Conservation (phyloP, 2,888 invertebrate genomes). For the Hypomecis punctinalis region DNA sequence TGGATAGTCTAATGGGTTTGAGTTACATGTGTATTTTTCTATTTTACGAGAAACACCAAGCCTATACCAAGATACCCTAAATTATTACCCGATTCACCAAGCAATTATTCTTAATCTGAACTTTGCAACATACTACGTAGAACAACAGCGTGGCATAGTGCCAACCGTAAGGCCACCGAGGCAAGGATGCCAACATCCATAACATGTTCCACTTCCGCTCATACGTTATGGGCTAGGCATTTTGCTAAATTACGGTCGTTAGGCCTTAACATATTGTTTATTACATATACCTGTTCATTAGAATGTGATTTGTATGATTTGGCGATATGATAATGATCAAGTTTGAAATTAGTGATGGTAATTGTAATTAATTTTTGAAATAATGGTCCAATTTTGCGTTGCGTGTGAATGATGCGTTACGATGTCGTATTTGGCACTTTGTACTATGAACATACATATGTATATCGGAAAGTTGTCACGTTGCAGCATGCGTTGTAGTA, state of each 20-base stretch:
- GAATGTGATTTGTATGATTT: not conserved
- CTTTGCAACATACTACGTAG: conserved; percentile 25
- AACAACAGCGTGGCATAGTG: conserved; percentile 49
- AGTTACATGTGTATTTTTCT: too few relatives aligned
- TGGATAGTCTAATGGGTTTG: too few relatives aligned
- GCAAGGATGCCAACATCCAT: conserved; percentile 29
- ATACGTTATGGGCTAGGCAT: conserved; percentile 29
- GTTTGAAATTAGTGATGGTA: too few relatives aligned
- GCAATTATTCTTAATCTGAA: conserved; percentile 36
- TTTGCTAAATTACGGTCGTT: conserved; percentile 29
- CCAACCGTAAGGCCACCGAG: conserved; percentile 41
- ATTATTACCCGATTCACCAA: not conserved
- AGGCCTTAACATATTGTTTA: conserved; percentile 22
- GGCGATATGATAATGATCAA: not conserved
- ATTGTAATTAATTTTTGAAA: too few relatives aligned
- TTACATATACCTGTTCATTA: conserved; percentile 12
- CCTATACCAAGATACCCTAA: too few relatives aligned
- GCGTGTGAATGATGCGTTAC: too few relatives aligned
- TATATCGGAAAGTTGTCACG: too few relatives aligned
- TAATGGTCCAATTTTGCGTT: too few relatives aligned
- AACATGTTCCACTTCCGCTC: conserved; percentile 26
- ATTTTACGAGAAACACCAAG: too few relatives aligned
- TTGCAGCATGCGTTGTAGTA: too few relatives aligned
- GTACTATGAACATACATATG: too few relatives aligned
- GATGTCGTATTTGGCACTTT: too few relatives aligned